Conservation (phyloP, 2,113 vertebrate species). For the Lonchura striata region DNA sequence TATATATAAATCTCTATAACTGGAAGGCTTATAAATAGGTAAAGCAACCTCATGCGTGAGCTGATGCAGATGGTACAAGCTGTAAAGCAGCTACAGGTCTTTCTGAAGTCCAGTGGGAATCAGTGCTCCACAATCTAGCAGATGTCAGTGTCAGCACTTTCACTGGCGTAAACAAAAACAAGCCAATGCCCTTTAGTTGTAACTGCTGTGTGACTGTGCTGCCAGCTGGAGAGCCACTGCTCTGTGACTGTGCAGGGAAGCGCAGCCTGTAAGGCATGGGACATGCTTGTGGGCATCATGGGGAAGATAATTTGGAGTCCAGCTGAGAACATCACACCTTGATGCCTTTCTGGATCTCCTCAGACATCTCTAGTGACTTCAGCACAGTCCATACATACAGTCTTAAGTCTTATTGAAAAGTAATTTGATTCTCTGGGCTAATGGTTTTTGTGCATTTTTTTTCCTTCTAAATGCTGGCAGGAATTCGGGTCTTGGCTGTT, state of each 20-base stretch:
- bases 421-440: not conserved
- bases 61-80: not conserved
- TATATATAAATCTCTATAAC: not conserved
- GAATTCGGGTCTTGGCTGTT: constrained; percentile 4
- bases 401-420: not conserved
- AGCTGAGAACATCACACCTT: not conserved
- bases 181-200: not conserved
- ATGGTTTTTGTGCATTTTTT: not conserved
- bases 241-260: not conserved
- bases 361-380: not conserved
- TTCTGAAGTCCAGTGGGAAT: not conserved
- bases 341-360: not conserved
- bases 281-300: not conserved
- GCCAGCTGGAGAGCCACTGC: not conserved
- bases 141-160: not conserved
- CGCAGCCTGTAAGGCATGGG: not conserved
- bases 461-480: not conserved
- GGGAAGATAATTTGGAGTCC: accelerated
- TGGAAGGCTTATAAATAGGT: constrained; percentile 4
- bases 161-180: not conserved
- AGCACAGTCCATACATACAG: accelerated
- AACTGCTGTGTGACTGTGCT: not conserved
- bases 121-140: not conserved
- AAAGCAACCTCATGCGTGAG: not conserved
- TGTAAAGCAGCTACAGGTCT: not conserved